Evolutionary conservation across 2,797 vertebrate species (phyloP), one percentile per base, ranked within the genome.

Genomic region (Limosa lapponica): DNA sequence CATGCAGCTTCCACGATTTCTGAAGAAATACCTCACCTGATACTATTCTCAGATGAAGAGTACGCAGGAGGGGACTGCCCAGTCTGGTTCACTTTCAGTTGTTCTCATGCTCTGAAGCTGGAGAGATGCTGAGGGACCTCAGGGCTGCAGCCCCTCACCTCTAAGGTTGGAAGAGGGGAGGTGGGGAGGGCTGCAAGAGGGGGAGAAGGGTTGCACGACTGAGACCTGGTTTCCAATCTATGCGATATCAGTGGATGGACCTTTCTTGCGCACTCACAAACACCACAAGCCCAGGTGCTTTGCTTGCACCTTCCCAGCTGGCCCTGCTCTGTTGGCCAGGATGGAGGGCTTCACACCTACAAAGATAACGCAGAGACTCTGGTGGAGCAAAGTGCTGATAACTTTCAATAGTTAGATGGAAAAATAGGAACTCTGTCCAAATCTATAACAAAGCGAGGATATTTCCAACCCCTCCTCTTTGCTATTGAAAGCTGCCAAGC

Each of bases 371-470:
- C 69, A 28, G 78, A 61, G 37, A 55, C 22, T 78, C 61, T 27
- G 34, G n/a, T 36, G 62, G 34, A 54, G 66, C 23, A 79, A 81
- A 61, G 1, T 69, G 58, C 49, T 84, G 54, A 25, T 44, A 82
- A 22, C 34, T 90, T 90, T 20, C 58, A 57, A 57, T 16, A 57
- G 32, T 51, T 41, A 41, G 80, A 30, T 12, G 64, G 51, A 65
- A 93, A 95, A 94, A 48, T 25, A 67, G 73, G 89, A 92, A 73
- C 70, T 69, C 81, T 48, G 48, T 46, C 65, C 49, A 58, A 85
- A 57, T 62, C 54, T 52, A 1, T 27, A 82, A 77, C 59, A 72
- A 66, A 83, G 62, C 1, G 4, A 78, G 81, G 39, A 20, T 70
- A 73, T 62, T 72, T 57, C 55, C 3, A 41, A 58, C 54, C 43